Percentiles rank a stretch among this genome's conserved stretches.
Evolutionary conservation across 2,797 vertebrate genomes (phyloP).

Genomic region (Acanthurus leucopareius): DNA sequence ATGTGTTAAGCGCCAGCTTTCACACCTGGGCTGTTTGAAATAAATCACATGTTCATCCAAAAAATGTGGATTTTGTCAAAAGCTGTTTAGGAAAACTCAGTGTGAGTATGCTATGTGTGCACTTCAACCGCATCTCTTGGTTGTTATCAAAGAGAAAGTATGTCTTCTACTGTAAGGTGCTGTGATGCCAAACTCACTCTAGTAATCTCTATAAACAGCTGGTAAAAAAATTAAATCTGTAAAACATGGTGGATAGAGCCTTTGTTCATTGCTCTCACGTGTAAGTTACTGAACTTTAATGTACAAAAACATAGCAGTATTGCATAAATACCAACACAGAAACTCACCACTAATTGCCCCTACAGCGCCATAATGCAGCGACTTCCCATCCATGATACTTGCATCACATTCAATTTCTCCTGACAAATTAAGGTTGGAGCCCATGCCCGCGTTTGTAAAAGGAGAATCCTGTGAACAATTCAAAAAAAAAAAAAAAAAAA

Average conservation of each 20-base stretch:
- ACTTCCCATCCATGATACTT: conserved; percentile 99
- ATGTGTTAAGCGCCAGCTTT: conserved; percentile 34
- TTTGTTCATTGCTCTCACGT: background rate
- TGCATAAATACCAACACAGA: conserved; percentile 16
- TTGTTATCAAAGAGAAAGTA: conserved; percentile 17
- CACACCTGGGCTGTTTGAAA: conserved; percentile 32
- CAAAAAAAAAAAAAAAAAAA: background rate
- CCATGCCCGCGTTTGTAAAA: conserved; percentile 98
- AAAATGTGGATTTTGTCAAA: conserved; percentile 24
- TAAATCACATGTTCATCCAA: conserved; percentile 23
- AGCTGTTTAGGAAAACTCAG: conserved; percentile 26
- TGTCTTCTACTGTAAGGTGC: conserved; percentile 12
- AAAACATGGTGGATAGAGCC: conserved; percentile 9
- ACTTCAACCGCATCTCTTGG: conserved; percentile 10
- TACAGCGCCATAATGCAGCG: conserved; percentile 96
- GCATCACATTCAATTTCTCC: conserved; percentile 99
- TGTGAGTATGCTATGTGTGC: background rate
- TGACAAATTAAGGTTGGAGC: conserved; percentile 97
- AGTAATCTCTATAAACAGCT: conserved; percentile 10
- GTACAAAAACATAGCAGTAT: conserved; percentile 7
- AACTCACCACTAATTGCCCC: conserved; percentile 96
- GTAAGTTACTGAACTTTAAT: conserved; percentile 19
- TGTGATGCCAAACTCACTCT: conserved; percentile 2
- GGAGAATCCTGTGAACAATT: conserved; percentile 93
- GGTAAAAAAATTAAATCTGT: conserved; percentile 36